phyloP scores from a whole-genome alignment of 2,888 invertebrate species.

The Dasypogon diadema region DNA sequence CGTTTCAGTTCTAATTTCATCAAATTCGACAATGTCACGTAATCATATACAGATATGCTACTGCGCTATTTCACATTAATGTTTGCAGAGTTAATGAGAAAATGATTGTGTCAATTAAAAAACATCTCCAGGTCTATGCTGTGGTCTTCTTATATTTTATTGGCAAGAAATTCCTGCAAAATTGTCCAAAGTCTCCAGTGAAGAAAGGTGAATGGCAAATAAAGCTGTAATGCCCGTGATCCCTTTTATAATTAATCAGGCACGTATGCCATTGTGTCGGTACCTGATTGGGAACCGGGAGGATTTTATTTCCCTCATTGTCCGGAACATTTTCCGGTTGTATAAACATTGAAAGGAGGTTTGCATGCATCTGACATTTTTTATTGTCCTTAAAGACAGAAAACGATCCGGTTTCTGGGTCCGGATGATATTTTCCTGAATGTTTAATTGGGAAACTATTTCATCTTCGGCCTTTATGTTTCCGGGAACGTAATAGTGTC shows the following conservation, averaged over 20 bases:
- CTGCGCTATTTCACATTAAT: not conserved
- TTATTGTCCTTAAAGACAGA: constrained; percentile 25
- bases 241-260: constrained; percentile 65
- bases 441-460: constrained; percentile 13
- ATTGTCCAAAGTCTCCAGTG: constrained; percentile 53
- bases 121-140: not conserved
- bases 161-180: not conserved
- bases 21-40: constrained; percentile 16
- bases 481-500: constrained; percentile 10
- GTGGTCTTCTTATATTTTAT: not conserved
- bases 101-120: constrained; percentile 34
- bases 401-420: not conserved
- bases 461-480: not conserved
- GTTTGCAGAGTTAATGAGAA: constrained; percentile 29
- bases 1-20: constrained; percentile 21
- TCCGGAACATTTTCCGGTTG: constrained; percentile 24
- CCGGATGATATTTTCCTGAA: constrained; percentile 2
- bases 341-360: constrained; percentile 2
- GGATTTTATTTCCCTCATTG: constrained; percentile 13
- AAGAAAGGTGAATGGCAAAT: constrained; percentile 31
- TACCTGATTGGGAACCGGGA: constrained; percentile 38
- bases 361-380: constrained; percentile 33
- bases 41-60: constrained; percentile 15
- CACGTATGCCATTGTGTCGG: constrained; percentile 64
- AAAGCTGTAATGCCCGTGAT: constrained; percentile 59